These are phyloP conservation scores for Hydra vulgaris DNA, from an alignment of 30 jellyfish, hydroid and myxozoan genomes.

Conservation along the genomic window DNA sequence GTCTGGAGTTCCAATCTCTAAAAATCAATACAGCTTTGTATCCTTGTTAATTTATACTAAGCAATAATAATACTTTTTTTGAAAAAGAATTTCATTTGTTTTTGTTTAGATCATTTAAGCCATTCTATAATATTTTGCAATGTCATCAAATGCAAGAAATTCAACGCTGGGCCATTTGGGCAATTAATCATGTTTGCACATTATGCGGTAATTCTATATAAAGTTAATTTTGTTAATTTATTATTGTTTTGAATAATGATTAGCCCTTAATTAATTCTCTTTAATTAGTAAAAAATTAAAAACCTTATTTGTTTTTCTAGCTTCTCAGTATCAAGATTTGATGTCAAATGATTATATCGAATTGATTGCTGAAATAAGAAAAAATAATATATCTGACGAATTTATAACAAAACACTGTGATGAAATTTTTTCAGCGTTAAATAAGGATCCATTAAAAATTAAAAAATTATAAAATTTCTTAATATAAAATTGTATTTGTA, in stretches of 20 bases:
- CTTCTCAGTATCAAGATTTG: constrained; percentile 55
- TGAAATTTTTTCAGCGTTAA: neutral
- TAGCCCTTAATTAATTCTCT: no score
- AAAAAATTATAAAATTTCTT: neutral
- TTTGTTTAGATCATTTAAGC: constrained; percentile 63
- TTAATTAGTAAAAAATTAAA: no score
- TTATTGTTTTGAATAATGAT: no score
- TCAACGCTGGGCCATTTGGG: constrained; percentile 86
- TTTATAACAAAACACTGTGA: neutral
- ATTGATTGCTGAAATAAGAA: constrained; percentile 16
- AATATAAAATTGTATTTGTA: no score
- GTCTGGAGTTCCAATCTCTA: no score
- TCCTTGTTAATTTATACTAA: no score
- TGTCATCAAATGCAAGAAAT: constrained; percentile 43
- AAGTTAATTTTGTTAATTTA: no score
- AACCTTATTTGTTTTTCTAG: constrained; percentile 7
- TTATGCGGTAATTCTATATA: constrained; percentile 63
- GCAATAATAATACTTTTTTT: no score
- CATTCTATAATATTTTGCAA: constrained; percentile 55
- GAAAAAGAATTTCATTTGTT: neutral
- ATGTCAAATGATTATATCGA: constrained; percentile 49
- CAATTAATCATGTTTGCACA: constrained; percentile 92
- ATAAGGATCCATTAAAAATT: neutral
- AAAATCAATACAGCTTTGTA: no score
- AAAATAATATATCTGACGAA: neutral